Base-by-base conservation (phyloP, 2,888 invertebrate species). In the Netelia inedita region DNA sequence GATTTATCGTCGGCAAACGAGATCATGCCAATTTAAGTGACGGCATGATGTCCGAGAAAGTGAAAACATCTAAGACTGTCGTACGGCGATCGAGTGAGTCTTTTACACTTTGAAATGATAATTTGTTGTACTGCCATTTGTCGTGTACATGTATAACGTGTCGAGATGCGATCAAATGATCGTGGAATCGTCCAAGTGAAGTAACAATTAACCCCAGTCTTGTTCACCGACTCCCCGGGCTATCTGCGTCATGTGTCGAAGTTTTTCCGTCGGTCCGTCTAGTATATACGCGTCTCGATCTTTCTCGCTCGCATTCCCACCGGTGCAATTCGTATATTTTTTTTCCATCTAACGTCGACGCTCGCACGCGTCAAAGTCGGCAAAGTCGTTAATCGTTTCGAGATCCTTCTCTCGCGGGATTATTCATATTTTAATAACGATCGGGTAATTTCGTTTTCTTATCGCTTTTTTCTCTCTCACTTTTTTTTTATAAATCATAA, bases 361-460 rank as follows among this genome's bases (percentile, higher is more conserved):
- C 53, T 73, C 72, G 84, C 65, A 65, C 80, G 63, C 63, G 80
- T 73, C 73, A 69, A 81, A 81, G 43, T 76, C 23, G 41, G 35
- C 57, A 35, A 55, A 43, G 16, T 55, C 57, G 50, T 57, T 35
- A 14, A 57, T 53, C 73, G 59, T 74, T 57, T 74, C 74, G 69
- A 50, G 61, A 75, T 6, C 53, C 50, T 66, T 65, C n/a, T 65
- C n/a, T 57, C 57, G 35, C 65, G 65, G 53, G 46, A 61, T 80
- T 80, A 71, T 71, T 69, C 35, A n/a, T 41, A n/a, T 57, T 65
- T 71, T 69, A 21, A n/a, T 23, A n/a, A 43, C 53, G 46, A 16
- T 57, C 23, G 46, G 23, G 46, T 53, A 14, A 35, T 35, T 69
- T 50, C 50, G 28, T 69, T n/a, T 53, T 28, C 35, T 41, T 19